Conservation (phyloP, 2,113 vertebrate genomes). For the Anhinga anhinga region DNA sequence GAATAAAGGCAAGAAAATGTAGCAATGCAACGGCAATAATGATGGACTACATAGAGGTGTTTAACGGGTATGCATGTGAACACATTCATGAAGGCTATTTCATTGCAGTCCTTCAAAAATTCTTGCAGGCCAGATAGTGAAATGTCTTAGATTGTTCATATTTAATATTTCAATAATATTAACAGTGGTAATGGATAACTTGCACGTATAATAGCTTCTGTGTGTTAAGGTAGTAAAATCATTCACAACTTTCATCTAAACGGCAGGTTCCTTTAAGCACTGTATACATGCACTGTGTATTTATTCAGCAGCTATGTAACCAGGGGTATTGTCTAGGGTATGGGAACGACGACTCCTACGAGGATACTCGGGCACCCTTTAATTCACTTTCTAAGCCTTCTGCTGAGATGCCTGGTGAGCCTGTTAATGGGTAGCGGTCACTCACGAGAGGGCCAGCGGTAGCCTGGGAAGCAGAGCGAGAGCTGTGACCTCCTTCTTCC, state of each 20-base stretch:
- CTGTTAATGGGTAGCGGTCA: background rate
- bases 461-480: background rate
- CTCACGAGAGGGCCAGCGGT: background rate
- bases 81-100: background rate
- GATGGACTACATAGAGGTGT: background rate
- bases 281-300: fast-evolving
- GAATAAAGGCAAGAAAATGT: background rate
- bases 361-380: background rate
- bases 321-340: background rate
- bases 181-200: background rate
- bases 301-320: background rate
- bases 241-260: background rate
- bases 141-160: background rate
- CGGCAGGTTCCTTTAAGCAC: background rate
- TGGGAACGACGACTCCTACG: background rate
- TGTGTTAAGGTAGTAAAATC: background rate
- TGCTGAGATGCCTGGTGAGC: background rate
- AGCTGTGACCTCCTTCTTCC: background rate
- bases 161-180: background rate
- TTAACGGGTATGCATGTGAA: background rate
- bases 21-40: background rate
- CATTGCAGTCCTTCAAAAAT: background rate
- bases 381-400: background rate
- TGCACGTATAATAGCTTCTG: background rate
- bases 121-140: background rate